phyloP scores from a whole-genome alignment of 2,888 invertebrate species.

The Lasioglossum figueresi region DNA sequence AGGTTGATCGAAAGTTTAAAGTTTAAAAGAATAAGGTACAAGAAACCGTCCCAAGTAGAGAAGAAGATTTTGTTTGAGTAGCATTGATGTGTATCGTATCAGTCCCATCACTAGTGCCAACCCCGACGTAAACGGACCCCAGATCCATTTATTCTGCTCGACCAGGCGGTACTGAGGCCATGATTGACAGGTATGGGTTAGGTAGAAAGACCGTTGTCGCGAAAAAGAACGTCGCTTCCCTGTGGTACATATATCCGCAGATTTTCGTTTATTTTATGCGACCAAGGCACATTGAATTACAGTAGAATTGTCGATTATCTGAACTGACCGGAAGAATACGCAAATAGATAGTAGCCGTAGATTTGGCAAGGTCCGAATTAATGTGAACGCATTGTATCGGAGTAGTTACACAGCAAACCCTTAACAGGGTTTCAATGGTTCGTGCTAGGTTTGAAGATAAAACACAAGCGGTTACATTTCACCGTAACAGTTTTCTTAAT shows the following conservation, averaged over 20 bases:
- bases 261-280: not conserved
- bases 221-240: conserved; percentile 36
- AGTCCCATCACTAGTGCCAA: conserved; percentile 28
- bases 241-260: conserved; percentile 7
- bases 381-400: not conserved
- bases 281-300: not conserved
- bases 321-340: not conserved
- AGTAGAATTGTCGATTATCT: not conserved
- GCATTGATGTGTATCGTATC: conserved; percentile 5
- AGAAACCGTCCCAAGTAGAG: not conserved
- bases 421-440: not conserved
- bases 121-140: conserved; percentile 61
- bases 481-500: not conserved
- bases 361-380: not conserved
- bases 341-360: not conserved
- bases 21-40: not conserved
- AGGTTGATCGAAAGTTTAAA: not conserved
- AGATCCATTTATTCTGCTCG: conserved; percentile 69
- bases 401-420: not conserved
- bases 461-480: not conserved
- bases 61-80: not conserved
- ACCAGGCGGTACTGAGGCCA: conserved; percentile 55
- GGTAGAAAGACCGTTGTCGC: conserved; percentile 45
- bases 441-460: not conserved
- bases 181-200: conserved; percentile 58